Percentiles rank a stretch among this genome's conserved stretches.
phyloP scores from a whole-genome alignment of 1,140 invertebrate species.

The Drosophila suzukii region DNA sequence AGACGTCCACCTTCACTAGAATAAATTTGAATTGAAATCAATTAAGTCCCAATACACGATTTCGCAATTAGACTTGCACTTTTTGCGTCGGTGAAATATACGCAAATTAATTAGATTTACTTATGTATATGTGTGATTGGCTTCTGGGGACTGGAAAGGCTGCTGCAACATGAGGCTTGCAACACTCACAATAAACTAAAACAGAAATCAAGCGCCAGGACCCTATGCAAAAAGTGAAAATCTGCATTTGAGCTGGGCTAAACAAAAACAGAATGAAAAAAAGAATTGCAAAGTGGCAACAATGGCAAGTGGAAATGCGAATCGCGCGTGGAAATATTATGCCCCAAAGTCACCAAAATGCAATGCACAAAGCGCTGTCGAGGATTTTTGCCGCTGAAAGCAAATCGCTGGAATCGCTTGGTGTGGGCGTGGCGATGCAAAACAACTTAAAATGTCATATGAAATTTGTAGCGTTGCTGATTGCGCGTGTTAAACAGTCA shows the following conservation, averaged over 20 bases:
- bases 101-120: slow-evolving; percentile 29
- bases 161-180: neutral
- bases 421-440: slow-evolving; percentile 63
- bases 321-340: slow-evolving; percentile 51
- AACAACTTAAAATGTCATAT: slow-evolving; percentile 83
- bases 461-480: slow-evolving; percentile 80
- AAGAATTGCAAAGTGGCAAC: slow-evolving; percentile 18
- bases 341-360: slow-evolving; percentile 57
- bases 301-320: slow-evolving; percentile 27
- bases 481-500: slow-evolving; percentile 76
- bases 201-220: neutral
- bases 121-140: neutral
- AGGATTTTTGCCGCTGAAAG: slow-evolving; percentile 61
- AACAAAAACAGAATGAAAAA: neutral
- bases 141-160: slow-evolving; percentile 7
- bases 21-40: slow-evolving; percentile 12
- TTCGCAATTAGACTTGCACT: slow-evolving; percentile 19
- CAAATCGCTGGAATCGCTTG: slow-evolving; percentile 45
- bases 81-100: slow-evolving; percentile 3
- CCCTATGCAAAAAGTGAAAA: slow-evolving; percentile 16
- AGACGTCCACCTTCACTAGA: slow-evolving; percentile 11
- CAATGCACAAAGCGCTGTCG: slow-evolving; percentile 53
- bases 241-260: slow-evolving; percentile 43
- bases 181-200: neutral
- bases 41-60: slow-evolving; percentile 22